These are phyloP conservation scores for Scatophagus argus DNA, from an alignment of 2,113 vertebrate species.

Conservation along the genomic window DNA sequence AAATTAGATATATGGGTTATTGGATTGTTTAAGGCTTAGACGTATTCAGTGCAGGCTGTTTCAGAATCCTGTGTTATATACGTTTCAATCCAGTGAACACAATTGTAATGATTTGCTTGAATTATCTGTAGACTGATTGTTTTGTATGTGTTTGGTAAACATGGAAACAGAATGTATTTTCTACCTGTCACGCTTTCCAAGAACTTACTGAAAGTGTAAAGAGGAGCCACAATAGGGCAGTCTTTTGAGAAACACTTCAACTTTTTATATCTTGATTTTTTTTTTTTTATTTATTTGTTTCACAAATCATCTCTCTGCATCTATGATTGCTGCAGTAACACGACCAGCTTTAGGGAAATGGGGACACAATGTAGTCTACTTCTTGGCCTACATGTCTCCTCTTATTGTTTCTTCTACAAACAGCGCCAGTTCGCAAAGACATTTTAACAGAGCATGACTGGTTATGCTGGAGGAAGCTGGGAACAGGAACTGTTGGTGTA, in stretches of 20 bases:
- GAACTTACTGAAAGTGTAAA: background rate
- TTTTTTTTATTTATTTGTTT: background rate
- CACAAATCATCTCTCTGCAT: slow-evolving; percentile 11
- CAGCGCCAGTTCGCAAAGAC: slow-evolving; percentile 30
- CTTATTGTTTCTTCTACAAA: slow-evolving; percentile 59
- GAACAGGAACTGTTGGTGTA: slow-evolving; percentile 18
- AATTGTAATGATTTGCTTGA: slow-evolving; percentile 19
- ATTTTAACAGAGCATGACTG: slow-evolving; percentile 21
- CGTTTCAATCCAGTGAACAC: slow-evolving; percentile 15
- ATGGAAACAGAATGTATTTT: slow-evolving; percentile 23
- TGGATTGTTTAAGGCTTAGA: background rate
- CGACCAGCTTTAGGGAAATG: slow-evolving; percentile 29
- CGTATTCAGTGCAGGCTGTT: background rate
- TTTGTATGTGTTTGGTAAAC: slow-evolving; percentile 2
- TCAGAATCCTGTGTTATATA: slow-evolving; percentile 7
- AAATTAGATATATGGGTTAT: background rate
- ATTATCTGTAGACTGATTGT: slow-evolving; percentile 42
- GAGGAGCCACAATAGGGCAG: background rate
- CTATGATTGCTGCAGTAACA: background rate
- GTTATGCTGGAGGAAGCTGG: slow-evolving; percentile 18
- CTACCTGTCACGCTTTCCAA: background rate
- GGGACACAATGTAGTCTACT: slow-evolving; percentile 14
- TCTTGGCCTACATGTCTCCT: slow-evolving; percentile 43
- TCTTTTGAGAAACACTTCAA: background rate
- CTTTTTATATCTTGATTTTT: background rate